Evolutionary conservation across 1,140 invertebrate species (phyloP), one percentile per base, ranked within the genome.

Genomic region (Formica selysi): DNA sequence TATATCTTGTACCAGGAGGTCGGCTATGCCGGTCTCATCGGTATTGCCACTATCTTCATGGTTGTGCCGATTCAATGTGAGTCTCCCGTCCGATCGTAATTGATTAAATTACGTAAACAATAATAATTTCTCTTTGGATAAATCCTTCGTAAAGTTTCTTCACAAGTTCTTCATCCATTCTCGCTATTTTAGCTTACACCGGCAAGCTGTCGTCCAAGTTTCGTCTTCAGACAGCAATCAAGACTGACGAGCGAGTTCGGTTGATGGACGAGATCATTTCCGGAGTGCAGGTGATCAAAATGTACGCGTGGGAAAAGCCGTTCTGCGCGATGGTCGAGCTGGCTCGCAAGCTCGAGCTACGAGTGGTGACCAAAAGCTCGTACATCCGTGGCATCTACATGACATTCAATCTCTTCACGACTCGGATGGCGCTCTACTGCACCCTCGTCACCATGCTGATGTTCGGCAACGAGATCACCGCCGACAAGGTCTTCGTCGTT

Each of bases 221-320:
- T 76, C 94, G 97, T 36, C 91, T 96, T 6, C 95, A 96, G 91
- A 97, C 96, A 0, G 97, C 97, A 0, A 92, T 95, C 10, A 96
- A 96, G 88, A 98, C 97, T 0, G 98, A 98, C 92, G 96, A 97
- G 92, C 94, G 98, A 65, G 96, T 98, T 2, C 94, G 97, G 8
- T 91, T 98, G 19, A 98, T 98, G 97, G 97, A 97, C 90, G 97
- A 98, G 94, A 97, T 98, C 26, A 96, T 98, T 29, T 96, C 95
- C 0, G 96, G 96, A 0, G 95, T 97, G 0, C 96, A 96, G 90
- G 97, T 98, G 1, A 97, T 98, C 79, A 98, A 98, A 93, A 97
- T 98, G 97, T 97, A 97, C 90, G 96, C 97, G 0, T 98, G 97
- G 97, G 97, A 98, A 90, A 96, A 96, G 89, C 96, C 97, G 0